Evolutionary conservation across 2,797 vertebrate genomes (phyloP).

Genomic region (Bufotes viridis): DNA sequence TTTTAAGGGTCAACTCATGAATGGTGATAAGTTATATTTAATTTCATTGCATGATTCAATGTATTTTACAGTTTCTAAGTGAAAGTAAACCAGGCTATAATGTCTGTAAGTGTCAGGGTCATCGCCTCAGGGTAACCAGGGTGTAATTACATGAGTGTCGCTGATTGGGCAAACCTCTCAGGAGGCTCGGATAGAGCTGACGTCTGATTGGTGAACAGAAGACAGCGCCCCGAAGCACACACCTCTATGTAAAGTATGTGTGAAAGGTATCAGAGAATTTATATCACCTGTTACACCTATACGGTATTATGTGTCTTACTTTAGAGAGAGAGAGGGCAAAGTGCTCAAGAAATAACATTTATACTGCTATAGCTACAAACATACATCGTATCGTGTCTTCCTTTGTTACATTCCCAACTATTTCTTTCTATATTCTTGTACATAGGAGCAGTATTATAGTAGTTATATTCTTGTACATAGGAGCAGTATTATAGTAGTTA

Average conservation of each 20-base stretch:
- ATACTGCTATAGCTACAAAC: no score
- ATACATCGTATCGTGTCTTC: no score
- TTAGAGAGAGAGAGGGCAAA: neutral
- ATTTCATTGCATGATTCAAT: no score
- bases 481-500: neutral
- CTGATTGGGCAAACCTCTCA: slow-evolving; percentile 63
- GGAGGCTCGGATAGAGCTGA: neutral
- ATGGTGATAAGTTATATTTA: no score
- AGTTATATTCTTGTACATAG: neutral
- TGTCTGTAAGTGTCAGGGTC: neutral
- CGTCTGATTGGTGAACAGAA: slow-evolving; percentile 63
- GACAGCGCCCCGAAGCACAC: slow-evolving; percentile 2
- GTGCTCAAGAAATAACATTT: neutral
- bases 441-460: neutral
- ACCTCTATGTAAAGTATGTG: neutral
- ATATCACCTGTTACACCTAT: neutral
- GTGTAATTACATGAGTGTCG: neutral
- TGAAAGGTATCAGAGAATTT: neutral
- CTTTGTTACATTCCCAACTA: no score
- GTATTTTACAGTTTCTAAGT: neutral
- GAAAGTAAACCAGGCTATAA: neutral
- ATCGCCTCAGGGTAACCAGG: neutral
- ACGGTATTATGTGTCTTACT: neutral
- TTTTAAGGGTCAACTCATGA: neutral
- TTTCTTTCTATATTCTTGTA: no score